These are phyloP conservation scores for Speoplatyrhinus poulsoni DNA, from an alignment of 2,113 vertebrate species.

Conservation along the genomic window DNA sequence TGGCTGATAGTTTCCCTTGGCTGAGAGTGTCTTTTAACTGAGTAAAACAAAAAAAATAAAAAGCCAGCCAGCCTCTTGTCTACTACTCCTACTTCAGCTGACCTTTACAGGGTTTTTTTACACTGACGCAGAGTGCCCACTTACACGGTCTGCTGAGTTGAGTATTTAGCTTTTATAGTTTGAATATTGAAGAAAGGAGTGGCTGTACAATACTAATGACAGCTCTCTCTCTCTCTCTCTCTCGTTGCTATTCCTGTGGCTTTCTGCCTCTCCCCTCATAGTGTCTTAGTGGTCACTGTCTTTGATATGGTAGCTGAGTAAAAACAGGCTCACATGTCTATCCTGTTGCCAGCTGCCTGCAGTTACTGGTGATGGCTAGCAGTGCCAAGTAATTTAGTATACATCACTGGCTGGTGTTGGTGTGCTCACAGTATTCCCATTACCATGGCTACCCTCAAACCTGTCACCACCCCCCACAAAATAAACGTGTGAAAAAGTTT, in stretches of 20 bases:
- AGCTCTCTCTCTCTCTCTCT: background rate
- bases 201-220: background rate
- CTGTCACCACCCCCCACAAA: background rate
- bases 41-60: conserved; percentile 27
- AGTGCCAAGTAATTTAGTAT: too few species aligned
- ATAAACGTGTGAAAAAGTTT: background rate
- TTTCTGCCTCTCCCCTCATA: background rate
- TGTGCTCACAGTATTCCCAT: too few species aligned
- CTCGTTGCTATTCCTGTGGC: background rate
- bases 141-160: background rate
- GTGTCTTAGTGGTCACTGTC: background rate
- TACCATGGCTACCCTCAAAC: background rate
- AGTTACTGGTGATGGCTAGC: too few species aligned
- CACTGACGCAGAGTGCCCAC: background rate
- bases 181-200: conserved; percentile 26
- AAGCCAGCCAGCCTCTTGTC: conserved; percentile 18
- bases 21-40: conserved; percentile 8
- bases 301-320: background rate
- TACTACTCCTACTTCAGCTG: conserved; percentile 24
- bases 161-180: conserved; percentile 29
- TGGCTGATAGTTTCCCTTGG: background rate
- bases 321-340: background rate
- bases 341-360: too few species aligned
- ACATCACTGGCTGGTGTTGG: too few species aligned
- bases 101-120: conserved; percentile 42